Evolutionary conservation across 2,113 vertebrate species (phyloP).

Genomic region (Varanus komodoensis): DNA sequence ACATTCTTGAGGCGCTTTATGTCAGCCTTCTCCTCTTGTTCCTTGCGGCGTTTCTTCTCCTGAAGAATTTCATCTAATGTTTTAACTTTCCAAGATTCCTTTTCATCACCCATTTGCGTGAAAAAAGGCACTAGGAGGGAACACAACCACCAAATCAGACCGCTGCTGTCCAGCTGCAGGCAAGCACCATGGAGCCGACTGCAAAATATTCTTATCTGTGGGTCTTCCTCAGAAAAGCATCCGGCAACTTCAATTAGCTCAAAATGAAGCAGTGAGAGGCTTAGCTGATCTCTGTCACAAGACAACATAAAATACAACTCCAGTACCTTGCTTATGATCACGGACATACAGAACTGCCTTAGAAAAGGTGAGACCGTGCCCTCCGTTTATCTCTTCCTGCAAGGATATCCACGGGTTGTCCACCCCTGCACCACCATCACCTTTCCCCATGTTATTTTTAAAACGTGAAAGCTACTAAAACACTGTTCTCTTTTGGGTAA

Average conservation of each 20-base stretch:
- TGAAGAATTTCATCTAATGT: conserved; percentile 98
- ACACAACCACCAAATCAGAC: background rate
- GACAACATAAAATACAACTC: too few species aligned
- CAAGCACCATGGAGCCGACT: background rate
- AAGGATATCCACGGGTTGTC: background rate
- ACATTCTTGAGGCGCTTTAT: conserved; percentile 93
- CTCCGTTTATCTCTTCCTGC: background rate
- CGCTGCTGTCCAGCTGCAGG: accelerated
- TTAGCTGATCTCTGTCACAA: too few species aligned
- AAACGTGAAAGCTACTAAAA: too few species aligned
- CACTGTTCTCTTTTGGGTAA: too few species aligned
- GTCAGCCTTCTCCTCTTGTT: conserved; percentile 94
- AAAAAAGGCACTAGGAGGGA: conserved; percentile 75
- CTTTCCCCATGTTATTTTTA: too few species aligned
- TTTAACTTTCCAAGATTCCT: conserved; percentile 99
- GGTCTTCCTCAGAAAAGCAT: background rate
- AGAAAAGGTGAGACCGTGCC: too few species aligned
- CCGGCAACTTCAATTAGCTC: background rate
- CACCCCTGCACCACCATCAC: background rate
- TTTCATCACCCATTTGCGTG: conserved; percentile 99
- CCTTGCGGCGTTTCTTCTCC: conserved; percentile 96
- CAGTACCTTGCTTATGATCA: background rate
- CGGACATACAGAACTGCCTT: background rate
- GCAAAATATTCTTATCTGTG: background rate
- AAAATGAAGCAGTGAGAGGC: background rate